Percentiles rank a stretch among this genome's conserved stretches.
phyloP scores from a whole-genome alignment of 2,888 invertebrate species.

The Tanypteryx hageni region DNA sequence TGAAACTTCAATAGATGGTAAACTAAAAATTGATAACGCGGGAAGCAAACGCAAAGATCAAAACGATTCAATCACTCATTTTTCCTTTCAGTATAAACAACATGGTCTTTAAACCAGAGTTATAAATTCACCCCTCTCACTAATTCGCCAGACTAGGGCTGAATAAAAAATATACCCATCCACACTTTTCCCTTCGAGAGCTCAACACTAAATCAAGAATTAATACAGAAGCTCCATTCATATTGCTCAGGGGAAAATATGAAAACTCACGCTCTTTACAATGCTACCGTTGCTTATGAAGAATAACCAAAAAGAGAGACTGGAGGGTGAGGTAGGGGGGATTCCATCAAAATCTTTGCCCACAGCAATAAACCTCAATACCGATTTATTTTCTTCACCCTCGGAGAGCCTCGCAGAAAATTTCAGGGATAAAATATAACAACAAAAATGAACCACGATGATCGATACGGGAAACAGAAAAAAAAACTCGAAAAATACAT shows the following conservation, averaged over 20 bases:
- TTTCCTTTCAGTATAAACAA: no score
- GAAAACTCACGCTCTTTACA: not conserved
- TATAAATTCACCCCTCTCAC: no score
- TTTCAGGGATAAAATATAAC: not conserved
- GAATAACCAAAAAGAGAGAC: not conserved
- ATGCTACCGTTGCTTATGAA: not conserved
- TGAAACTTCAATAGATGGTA: no score
- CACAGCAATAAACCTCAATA: not conserved
- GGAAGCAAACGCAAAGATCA: no score
- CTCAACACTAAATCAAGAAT: not conserved
- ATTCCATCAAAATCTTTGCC: constrained; percentile 1
- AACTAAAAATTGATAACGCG: no score
- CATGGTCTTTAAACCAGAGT: no score
- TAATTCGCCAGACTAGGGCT: no score
- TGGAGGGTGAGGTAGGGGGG: not conserved
- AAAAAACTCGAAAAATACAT: not conserved
- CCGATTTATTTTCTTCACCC: not conserved
- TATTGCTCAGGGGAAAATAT: not conserved
- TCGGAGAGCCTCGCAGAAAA: not conserved
- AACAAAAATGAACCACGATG: not conserved
- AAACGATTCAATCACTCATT: no score
- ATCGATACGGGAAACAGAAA: not conserved
- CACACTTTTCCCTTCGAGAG: not conserved
- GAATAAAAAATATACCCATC: no score
- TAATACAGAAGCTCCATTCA: not conserved